These are phyloP conservation scores for Asobara japonica DNA, from an alignment of 1,140 invertebrate genomes.

Conservation along the genomic window DNA sequence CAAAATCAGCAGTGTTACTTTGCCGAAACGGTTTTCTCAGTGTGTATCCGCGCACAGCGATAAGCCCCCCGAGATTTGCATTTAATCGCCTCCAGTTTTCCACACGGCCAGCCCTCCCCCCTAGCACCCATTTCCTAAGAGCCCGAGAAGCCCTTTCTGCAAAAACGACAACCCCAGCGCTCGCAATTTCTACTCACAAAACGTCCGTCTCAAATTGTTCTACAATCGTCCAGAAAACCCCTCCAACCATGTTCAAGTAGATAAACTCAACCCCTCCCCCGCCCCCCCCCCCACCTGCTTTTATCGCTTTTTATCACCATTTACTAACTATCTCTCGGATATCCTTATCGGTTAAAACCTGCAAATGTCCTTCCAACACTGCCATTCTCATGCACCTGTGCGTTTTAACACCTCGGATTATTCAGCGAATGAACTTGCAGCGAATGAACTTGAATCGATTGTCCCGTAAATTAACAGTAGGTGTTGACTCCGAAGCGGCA, in stretches of 20 bases:
- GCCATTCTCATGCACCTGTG: background rate
- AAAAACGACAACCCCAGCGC: constrained; percentile 14
- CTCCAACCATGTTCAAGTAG: constrained; percentile 3
- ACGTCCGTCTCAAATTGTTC: constrained; percentile 9
- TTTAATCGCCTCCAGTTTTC: constrained; percentile 39
- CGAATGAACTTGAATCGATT: background rate
- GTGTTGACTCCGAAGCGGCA: background rate
- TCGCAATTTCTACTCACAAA: constrained; percentile 26
- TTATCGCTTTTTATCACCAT: background rate
- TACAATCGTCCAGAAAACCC: background rate
- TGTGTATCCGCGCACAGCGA: constrained; percentile 31
- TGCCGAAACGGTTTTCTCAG: background rate
- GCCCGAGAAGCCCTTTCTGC: background rate
- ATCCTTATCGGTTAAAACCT: too few species aligned
- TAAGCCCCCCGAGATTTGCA: constrained; percentile 43
- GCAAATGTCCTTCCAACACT: constrained; percentile 1
- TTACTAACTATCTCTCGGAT: background rate
- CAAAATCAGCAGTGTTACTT: constrained; percentile 18
- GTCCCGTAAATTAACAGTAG: background rate
- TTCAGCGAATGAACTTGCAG: background rate
- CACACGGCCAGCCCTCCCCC: constrained; percentile 8
- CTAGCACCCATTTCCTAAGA: background rate
- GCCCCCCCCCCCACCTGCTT: too few species aligned
- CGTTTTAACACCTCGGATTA: background rate
- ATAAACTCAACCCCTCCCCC: background rate